phyloP scores from a whole-genome alignment of 2,888 invertebrate genomes.

The Ectemnius lituratus region DNA sequence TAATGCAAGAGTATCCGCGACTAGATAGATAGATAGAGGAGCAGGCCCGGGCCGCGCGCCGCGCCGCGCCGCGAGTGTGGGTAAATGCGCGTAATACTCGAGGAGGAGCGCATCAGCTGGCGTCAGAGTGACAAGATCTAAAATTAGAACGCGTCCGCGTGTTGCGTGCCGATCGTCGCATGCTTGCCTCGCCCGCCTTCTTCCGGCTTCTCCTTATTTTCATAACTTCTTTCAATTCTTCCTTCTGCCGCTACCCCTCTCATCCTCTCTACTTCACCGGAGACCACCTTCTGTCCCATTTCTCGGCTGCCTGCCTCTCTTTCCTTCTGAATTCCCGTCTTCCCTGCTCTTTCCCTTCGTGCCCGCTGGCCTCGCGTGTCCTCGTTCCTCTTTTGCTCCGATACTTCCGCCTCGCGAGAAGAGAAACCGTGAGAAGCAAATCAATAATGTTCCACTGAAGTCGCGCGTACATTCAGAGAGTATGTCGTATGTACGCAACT shows the following conservation, averaged over 20 bases:
- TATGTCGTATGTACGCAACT: no score
- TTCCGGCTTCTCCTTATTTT: constrained; percentile 77
- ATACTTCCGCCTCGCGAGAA: constrained; percentile 38
- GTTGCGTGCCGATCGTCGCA: constrained; percentile 77
- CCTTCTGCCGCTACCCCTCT: constrained; percentile 24
- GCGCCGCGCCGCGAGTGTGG: constrained; percentile 64
- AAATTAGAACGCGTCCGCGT: constrained; percentile 73
- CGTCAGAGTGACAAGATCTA: constrained; percentile 77
- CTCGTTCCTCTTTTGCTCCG: constrained; percentile 19
- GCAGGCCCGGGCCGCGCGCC: constrained; percentile 11
- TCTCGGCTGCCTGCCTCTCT: neutral
- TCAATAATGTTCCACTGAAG: constrained; percentile 63
- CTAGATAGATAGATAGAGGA: constrained; percentile 5
- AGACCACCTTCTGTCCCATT: constrained; percentile 6
- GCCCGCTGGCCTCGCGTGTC: constrained; percentile 20
- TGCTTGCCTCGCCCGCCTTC: constrained; percentile 75
- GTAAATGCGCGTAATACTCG: constrained; percentile 75
- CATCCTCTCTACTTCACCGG: constrained; percentile 11
- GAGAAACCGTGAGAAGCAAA: constrained; percentile 75
- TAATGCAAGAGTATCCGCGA: no score
- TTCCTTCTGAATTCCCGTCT: constrained; percentile 1
- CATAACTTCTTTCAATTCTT: constrained; percentile 75
- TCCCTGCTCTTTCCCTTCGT: constrained; percentile 16
- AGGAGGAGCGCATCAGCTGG: constrained; percentile 74
- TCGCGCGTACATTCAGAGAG: constrained; percentile 6